Evolutionary conservation across 2,113 vertebrate species (phyloP).

Genomic region (Turdus rufiventris): DNA sequence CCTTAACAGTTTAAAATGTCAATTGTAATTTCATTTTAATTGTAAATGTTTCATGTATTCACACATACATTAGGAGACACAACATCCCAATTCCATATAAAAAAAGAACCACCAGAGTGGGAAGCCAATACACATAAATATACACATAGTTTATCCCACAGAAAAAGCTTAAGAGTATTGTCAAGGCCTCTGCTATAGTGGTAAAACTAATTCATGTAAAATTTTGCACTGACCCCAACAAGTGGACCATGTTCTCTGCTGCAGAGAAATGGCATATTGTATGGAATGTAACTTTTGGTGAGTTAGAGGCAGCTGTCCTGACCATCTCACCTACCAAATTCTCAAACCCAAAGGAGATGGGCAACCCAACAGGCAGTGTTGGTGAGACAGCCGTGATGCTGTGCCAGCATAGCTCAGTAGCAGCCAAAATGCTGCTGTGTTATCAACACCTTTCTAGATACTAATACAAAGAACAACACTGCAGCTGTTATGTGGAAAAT

Average conservation of each 20-base stretch:
- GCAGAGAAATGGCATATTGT: not conserved
- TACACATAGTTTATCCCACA: not conserved
- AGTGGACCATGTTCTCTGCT: not conserved
- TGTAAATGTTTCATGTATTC: not conserved
- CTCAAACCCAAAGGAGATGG: no score
- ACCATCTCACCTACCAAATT: fast-evolving
- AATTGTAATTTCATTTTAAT: not conserved
- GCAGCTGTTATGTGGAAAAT: not conserved
- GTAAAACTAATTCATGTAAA: not conserved
- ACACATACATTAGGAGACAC: not conserved
- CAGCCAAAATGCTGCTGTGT: not conserved
- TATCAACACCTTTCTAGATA: not conserved
- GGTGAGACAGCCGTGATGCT: not conserved
- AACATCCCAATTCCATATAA: not conserved
- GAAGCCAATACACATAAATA: not conserved
- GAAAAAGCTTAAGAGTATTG: not conserved
- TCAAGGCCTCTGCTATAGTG: not conserved
- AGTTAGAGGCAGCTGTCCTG: not conserved
- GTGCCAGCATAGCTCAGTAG: not conserved
- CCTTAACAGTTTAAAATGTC: not conserved
- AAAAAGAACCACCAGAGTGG: not conserved
- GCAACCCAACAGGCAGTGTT: no score
- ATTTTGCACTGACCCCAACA: not conserved
- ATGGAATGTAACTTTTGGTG: not conserved
- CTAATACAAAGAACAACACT: not conserved